Base-by-base conservation (phyloP, 30 jellyfish, hydroid and myxozoan species). In the Rhopilema esculentum region DNA sequence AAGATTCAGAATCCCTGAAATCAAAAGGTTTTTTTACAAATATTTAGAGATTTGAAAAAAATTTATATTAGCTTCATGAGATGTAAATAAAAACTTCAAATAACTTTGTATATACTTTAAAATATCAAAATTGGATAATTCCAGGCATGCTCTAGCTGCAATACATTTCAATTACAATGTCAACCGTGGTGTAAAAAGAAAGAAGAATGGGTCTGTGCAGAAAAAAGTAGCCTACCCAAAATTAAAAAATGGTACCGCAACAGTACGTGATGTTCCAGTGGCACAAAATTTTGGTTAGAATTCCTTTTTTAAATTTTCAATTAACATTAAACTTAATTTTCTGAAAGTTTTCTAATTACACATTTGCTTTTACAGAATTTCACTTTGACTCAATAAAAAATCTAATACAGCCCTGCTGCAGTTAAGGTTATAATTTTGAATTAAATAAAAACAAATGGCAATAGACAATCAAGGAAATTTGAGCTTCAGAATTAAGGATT, bases 211-310 rank as follows among this genome's bases (percentile, higher is more conserved):
- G n/a, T n/a, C n/a, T n/a, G n/a, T n/a, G n/a, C n/a, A n/a, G n/a
- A n/a, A n/a, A n/a, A n/a, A n/a, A n/a, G n/a, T n/a, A n/a, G n/a
- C n/a, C n/a, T n/a, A n/a, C n/a, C n/a, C n/a, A n/a, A n/a, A n/a
- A n/a, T n/a, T n/a, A n/a, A n/a, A n/a, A n/a, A n/a, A n/a, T n/a
- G n/a, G n/a, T n/a, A n/a, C n/a, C n/a, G n/a, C n/a, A n/a, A n/a
- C n/a, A n/a, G 87, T 82, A 51, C 27, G 85, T n/a, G 91, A 49
- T 66, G 75, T 67, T 27, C 74, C 77, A 20, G 75, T 82, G 65
- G 66, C 76, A 49, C 85, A 22, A 82, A 82, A 82, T 29, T 82
- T 29, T 82, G 91, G 91, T 82, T 52, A 18, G 75, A 24, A 20
- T 76, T 19, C 53, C 25, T 49, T 48, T 73, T 29, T 4, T 64